Conservation (phyloP, 2,797 vertebrate species). For the Squalus acanthias region DNA sequence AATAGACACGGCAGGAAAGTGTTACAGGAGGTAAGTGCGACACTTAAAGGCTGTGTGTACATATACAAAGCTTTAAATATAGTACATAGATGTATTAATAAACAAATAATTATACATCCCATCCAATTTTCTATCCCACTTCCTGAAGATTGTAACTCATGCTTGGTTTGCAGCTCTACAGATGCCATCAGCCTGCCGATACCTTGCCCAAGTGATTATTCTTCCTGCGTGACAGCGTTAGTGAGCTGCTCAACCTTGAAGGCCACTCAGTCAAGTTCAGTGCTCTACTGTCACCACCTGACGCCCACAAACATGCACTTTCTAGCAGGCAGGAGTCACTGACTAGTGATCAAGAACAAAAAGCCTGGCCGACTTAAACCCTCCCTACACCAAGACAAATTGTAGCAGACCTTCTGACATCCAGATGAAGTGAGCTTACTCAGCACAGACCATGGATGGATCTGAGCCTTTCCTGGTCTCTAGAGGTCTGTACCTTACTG, state of each 20-base stretch:
- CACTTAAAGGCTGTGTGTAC: background rate
- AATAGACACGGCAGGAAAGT: background rate
- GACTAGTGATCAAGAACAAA: background rate
- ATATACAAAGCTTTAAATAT: background rate
- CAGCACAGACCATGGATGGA: background rate
- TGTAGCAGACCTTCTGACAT: background rate
- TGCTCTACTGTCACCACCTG: background rate
- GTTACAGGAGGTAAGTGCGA: background rate
- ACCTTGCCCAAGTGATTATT: background rate
- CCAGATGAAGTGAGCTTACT: background rate
- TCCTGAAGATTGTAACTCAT: background rate
- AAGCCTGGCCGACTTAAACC: background rate
- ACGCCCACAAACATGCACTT: background rate
- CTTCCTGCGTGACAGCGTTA: background rate
- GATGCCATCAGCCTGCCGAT: too few relatives aligned
- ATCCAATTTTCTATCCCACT: background rate
- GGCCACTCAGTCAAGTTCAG: background rate
- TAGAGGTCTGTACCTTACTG: background rate
- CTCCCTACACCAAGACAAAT: background rate
- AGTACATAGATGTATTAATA: background rate
- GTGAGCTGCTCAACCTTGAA: background rate
- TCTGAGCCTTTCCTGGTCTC: background rate
- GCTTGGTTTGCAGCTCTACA: background rate
- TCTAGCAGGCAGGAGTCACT: background rate
- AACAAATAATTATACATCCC: background rate